phyloP scores from a whole-genome alignment of 2,113 vertebrate species.

The Dryoscopus gambensis region DNA sequence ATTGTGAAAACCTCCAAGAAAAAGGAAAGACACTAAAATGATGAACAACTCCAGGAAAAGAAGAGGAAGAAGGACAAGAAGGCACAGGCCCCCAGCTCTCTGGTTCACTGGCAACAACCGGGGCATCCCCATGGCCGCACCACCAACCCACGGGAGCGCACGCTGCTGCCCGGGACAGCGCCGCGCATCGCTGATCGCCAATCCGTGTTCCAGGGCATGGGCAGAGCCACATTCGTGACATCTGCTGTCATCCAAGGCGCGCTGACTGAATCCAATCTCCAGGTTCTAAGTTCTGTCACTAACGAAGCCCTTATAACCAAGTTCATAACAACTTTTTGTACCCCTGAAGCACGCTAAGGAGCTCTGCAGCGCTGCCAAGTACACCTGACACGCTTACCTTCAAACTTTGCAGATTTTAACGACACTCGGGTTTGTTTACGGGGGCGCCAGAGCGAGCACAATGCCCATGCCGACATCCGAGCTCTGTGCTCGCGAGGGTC shows the following conservation, averaged over 20 bases:
- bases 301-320: background rate
- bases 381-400: background rate
- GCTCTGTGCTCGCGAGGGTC: background rate
- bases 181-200: rapidly evolving
- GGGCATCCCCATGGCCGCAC: rapidly evolving
- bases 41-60: background rate
- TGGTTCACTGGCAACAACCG: background rate
- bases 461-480: background rate
- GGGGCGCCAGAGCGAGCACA: background rate
- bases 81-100: background rate
- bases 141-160: rapidly evolving
- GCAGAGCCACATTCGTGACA: background rate
- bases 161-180: rapidly evolving
- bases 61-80: background rate
- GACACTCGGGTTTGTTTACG: rapidly evolving
- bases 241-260: background rate
- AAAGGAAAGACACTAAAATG: background rate
- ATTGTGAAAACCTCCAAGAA: background rate
- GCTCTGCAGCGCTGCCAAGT: background rate
- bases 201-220: rapidly evolving
- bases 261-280: rapidly evolving
- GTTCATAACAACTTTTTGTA: rapidly evolving
- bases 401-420: background rate
- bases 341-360: rapidly evolving
- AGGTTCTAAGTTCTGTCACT: no score